Percentiles rank a stretch among this genome's conserved stretches.
Evolutionary conservation across 2,113 vertebrate genomes (phyloP).

Genomic region (Butorides virescens): DNA sequence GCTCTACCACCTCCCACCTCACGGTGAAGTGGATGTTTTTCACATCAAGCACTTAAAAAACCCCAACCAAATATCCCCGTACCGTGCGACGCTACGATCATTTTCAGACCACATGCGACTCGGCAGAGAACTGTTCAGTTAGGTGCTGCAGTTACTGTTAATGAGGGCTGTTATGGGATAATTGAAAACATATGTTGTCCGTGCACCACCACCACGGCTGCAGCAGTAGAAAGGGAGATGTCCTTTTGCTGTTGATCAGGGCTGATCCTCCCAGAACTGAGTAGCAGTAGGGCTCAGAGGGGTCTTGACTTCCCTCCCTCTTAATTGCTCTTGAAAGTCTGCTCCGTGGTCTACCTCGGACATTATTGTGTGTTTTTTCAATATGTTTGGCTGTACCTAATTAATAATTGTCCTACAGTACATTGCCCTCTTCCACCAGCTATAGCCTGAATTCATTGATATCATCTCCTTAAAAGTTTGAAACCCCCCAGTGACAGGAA

Average conservation of each 20-base stretch:
- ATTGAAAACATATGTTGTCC: slow-evolving; percentile 69
- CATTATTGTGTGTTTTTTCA: neutral
- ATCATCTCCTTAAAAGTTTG: slow-evolving; percentile 98
- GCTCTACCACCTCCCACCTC: neutral
- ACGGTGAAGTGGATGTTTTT: neutral
- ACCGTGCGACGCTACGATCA: neutral
- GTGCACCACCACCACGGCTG: slow-evolving; percentile 41
- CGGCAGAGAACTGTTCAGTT: slow-evolving; percentile 11
- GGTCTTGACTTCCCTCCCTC: slow-evolving; percentile 43
- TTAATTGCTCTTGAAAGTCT: slow-evolving; percentile 62
- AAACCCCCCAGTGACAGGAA: slow-evolving; percentile 99
- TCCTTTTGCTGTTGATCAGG: slow-evolving; percentile 38
- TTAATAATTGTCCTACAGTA: slow-evolving; percentile 80
- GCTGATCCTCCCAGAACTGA: slow-evolving; percentile 17
- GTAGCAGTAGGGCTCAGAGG: slow-evolving; percentile 1
- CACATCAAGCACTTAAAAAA: neutral
- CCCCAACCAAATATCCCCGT: neutral
- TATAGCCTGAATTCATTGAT: slow-evolving; percentile 93
- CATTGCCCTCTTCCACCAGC: slow-evolving; percentile 90
- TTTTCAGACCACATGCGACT: slow-evolving; percentile 40
- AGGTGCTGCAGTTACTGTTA: slow-evolving; percentile 50
- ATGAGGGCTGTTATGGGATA: slow-evolving; percentile 58
- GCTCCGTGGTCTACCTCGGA: neutral
- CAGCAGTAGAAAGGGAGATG: slow-evolving; percentile 54
- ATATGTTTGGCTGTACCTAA: slow-evolving; percentile 86